These are phyloP conservation scores for Vulpes vulpes DNA, from an alignment of 2,113 vertebrate genomes.

Conservation along the genomic window DNA sequence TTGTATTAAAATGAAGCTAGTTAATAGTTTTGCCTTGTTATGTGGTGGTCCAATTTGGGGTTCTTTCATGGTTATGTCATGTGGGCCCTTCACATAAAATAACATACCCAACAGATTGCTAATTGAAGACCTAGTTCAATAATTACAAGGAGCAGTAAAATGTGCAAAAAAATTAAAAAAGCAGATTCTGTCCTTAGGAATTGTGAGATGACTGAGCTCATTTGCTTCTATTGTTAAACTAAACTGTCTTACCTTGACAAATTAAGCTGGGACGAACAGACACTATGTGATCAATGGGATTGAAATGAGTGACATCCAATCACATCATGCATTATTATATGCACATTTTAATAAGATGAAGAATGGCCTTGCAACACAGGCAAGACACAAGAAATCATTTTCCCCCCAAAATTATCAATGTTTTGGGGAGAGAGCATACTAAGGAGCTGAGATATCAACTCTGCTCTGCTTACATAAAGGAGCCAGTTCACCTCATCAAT, in stretches of 20 bases:
- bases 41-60: neutral
- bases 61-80: neutral
- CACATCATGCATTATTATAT: neutral
- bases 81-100: accelerated
- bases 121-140: neutral
- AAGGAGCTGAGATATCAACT: neutral
- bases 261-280: neutral
- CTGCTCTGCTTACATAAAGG: neutral
- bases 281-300: slow-evolving; percentile 50
- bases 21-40: neutral
- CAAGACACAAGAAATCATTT: neutral
- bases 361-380: neutral
- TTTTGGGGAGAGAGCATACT: neutral
- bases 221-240: slow-evolving; percentile 58
- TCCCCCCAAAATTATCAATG: neutral
- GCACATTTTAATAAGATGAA: slow-evolving; percentile 62
- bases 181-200: neutral
- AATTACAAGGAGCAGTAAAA: neutral
- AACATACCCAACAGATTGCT: neutral
- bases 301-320: neutral
- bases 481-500: neutral
- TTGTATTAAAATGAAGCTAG: neutral
- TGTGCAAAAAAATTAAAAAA: neutral
- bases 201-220: neutral
- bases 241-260: slow-evolving; percentile 9